A percentile compares a stretch with the other conserved stretches of the same genome.
Conservation (phyloP, 2,113 vertebrate species). For the Dermatemys mawii region DNA sequence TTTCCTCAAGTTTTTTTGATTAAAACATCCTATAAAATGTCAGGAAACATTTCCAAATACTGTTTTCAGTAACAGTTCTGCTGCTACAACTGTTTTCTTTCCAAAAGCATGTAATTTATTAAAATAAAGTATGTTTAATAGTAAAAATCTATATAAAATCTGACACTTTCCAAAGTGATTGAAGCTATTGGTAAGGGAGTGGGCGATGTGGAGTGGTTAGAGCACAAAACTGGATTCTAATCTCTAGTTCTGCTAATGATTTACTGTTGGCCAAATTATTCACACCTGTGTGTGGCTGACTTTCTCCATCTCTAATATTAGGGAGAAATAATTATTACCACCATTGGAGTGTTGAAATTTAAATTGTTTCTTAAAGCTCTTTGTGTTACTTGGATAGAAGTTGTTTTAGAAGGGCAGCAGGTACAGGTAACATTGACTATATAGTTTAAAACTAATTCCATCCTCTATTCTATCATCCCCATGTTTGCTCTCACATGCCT, state of each 20-base stretch:
- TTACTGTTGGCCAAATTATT: background rate
- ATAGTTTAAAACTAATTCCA: background rate
- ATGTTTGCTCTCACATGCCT: background rate
- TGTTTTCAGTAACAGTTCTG: background rate
- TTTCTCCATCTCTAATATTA: background rate
- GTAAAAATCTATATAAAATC: slow-evolving; percentile 30
- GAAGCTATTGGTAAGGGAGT: background rate
- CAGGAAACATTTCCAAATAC: slow-evolving; percentile 22
- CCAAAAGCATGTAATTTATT: slow-evolving; percentile 17
- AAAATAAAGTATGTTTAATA: background rate
- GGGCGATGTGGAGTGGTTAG: background rate
- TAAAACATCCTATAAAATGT: background rate
- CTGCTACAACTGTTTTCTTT: slow-evolving; percentile 32
- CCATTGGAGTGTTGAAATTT: accelerated
- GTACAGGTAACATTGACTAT: background rate
- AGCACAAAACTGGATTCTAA: background rate
- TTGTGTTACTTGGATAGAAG: background rate
- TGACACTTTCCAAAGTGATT: background rate
- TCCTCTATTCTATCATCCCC: background rate
- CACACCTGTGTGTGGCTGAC: background rate
- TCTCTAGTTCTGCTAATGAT: background rate
- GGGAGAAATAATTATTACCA: background rate
- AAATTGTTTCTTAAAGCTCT: background rate
- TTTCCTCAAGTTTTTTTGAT: slow-evolving; percentile 5
- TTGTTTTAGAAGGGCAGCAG: accelerated